A percentile compares a stretch with the other conserved stretches of the same genome.
phyloP scores from a whole-genome alignment of 2,113 vertebrate genomes.

The Tachuris rubrigastra region DNA sequence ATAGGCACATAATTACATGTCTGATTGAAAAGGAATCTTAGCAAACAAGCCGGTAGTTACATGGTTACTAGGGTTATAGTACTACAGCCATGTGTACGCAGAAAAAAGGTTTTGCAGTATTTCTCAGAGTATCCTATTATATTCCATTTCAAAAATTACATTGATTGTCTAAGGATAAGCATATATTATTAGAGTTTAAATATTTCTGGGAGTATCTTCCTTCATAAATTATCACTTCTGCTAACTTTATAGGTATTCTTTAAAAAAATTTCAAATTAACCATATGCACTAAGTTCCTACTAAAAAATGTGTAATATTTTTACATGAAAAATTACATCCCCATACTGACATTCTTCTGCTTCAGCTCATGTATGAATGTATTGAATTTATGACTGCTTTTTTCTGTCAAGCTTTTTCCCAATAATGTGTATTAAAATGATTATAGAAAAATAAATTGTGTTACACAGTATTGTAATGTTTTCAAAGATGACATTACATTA shows the following conservation, averaged over 20 bases:
- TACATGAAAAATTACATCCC: not conserved
- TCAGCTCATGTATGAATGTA: not conserved
- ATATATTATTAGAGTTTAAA: not conserved
- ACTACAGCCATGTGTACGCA: not conserved
- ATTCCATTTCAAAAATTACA: not conserved
- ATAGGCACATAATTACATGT: not conserved
- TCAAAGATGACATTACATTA: constrained; percentile 65
- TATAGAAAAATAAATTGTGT: constrained; percentile 67
- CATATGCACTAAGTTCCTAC: not conserved
- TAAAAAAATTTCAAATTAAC: not conserved
- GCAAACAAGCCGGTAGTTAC: not conserved
- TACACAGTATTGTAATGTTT: constrained; percentile 59
- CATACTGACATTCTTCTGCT: not conserved
- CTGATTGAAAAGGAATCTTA: not conserved
- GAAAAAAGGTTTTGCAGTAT: rapidly evolving
- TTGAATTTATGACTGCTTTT: constrained; percentile 26
- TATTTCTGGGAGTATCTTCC: not conserved
- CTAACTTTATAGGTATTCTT: not conserved
- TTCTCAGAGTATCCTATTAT: not conserved
- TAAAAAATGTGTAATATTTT: not conserved
- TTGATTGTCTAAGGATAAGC: not conserved
- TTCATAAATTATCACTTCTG: not conserved
- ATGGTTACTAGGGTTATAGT: not conserved
- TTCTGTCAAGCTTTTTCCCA: constrained; percentile 54
- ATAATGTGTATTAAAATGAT: constrained; percentile 68